Base-by-base conservation (phyloP, 2,113 vertebrate species). In the Gallinago media region DNA sequence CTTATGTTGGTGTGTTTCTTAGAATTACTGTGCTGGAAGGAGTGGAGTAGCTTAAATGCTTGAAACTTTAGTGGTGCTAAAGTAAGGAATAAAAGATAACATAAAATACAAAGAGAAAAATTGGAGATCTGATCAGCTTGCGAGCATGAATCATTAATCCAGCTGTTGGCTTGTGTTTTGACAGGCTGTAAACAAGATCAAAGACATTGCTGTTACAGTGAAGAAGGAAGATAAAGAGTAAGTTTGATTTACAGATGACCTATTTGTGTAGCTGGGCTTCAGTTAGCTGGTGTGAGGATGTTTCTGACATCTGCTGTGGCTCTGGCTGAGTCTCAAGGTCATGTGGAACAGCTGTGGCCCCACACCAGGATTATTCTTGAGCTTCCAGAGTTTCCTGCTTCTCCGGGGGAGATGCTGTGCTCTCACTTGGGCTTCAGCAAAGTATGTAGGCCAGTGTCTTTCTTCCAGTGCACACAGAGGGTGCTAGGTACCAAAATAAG, bases 151-250 rank as follows among this genome's bases (percentile, higher is more conserved):
- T 91, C 23, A 38, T 85, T 93, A 87, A 97, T 91, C 23, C 79
- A 76, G 34, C 85, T 85, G 21, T 77, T 91, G 78, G 55, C 44
- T 92, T 89, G 94, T 77, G 80, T 96, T 70, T 97, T 97, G 89
- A 36, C 97, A 99, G 98, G 99, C 99, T 11, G 98, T 99, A 92
- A 97, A 93, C 97, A 99, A 99, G 98, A 99, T 99, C 97, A 99
- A 94, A 92, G 99, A 99, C 58, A 99, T 99, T 0, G 97, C 99
- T 2, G 98, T 99, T 63, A 92, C 99, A 0, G 98, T 99, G 96
- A 99, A 99, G 97, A 99, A 99, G 94, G 98, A 99, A 12, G 98
- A 99, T 95, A 99, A 98, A 85, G 96, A 98, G 99, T 99, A 95
- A 99, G 99, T 98, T 70, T 85, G 5, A 26, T 38, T 56, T 68